Percentiles rank a stretch among this genome's conserved stretches.
Evolutionary conservation across 2,113 vertebrate species (phyloP).

Genomic region (Egretta garzetta): DNA sequence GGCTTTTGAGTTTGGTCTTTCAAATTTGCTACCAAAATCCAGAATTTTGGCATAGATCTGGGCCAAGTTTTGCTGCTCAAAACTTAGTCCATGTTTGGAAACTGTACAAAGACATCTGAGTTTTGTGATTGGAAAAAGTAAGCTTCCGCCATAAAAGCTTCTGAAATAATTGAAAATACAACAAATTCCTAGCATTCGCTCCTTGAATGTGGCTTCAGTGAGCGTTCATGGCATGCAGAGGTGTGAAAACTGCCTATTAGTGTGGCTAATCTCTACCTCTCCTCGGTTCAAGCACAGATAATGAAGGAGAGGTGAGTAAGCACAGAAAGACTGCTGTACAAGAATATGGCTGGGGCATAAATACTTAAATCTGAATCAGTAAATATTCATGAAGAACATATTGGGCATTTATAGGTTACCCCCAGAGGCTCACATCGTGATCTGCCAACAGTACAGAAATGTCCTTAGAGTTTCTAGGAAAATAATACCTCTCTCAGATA

Average conservation of each 20-base stretch:
- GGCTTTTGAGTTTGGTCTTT: background rate
- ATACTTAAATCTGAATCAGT: background rate
- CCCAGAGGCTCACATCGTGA: background rate
- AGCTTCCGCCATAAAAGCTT: background rate
- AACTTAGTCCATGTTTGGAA: background rate
- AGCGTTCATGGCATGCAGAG: background rate
- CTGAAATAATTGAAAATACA: background rate
- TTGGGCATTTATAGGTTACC: background rate
- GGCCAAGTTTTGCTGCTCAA: background rate
- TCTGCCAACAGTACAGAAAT: background rate
- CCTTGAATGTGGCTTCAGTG: background rate
- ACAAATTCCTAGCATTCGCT: background rate
- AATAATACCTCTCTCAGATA: background rate
- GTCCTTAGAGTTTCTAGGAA: background rate
- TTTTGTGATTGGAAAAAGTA: background rate
- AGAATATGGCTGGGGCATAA: background rate
- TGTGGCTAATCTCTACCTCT: background rate
- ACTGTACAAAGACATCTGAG: background rate
- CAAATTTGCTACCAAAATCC: background rate
- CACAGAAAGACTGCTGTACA: background rate
- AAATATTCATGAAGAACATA: constrained; percentile 12
- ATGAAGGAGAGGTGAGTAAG: background rate
- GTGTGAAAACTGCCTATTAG: background rate
- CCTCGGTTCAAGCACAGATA: rapidly evolving
- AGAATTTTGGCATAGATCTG: background rate